Base-by-base conservation (phyloP, 2,888 invertebrate genomes). In the Drosophila dives region DNA sequence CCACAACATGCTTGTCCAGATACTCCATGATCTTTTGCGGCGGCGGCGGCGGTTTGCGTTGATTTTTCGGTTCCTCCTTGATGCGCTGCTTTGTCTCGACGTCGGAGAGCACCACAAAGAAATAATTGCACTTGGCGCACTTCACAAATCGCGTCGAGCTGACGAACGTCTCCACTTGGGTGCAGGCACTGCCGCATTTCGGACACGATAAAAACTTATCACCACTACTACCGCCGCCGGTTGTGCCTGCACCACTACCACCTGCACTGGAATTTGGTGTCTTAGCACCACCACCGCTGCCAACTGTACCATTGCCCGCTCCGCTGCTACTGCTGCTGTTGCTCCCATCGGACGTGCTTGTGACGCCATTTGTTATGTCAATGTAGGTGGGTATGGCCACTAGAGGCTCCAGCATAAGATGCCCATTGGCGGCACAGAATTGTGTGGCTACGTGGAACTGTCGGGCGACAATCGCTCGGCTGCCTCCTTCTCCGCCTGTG, bases 1-100 rank as follows among this genome's bases (percentile, higher is more conserved):
- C 99, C 29, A 99, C 96, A 17, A 99, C 99, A 94, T 99, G 98
- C 91, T 97, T 97, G 94, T 99, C 97, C 78, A 99, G 94, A 94
- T 98, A 99, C 91, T 98, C 98, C 94, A 97, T 98, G 76, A 99
- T 99, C 95, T 98, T 98, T 94, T 98, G 98, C 0, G 98, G 98
- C 2, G 98, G 97, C 8, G 98, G 98, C n/a, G 98, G 98, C 7
- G 98, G 98, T 93, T 97, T 97, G 90, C 96, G 95, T 91, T 93
- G 92, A 81, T 91, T 92, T 81, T 95, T 95, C 0, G 95, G 94
- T 72, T 96, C 96, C 82, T 97, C 98, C 92, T 97, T 97, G 77
- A 96, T 94, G n/a, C 86, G 86, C 93, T 97, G 97, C 93, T 98
- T 98, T 33, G 97, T 96, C 93, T 99, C 98, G 42, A 97, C 96